Percentiles rank a stretch among this genome's conserved stretches.
Conservation (phyloP, 1,140 invertebrate genomes). For the Saccostrea cuccullata region DNA sequence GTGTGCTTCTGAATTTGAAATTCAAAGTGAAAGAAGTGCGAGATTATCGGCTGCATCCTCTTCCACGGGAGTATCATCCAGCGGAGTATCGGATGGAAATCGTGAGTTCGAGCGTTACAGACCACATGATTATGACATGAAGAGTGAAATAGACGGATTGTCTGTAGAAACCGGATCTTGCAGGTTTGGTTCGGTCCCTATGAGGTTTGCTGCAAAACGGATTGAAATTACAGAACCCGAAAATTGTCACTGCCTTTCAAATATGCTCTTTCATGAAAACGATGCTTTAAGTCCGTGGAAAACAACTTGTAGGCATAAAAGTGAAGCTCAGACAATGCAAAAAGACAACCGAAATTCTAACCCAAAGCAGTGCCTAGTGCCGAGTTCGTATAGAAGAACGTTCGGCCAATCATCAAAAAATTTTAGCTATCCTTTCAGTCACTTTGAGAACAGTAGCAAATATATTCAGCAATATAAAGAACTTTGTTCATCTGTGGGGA, state of each 20-base stretch:
- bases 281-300: slow-evolving; percentile 6
- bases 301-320: slow-evolving; percentile 5
- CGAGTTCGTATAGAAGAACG: neutral
- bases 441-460: slow-evolving; percentile 11
- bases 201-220: neutral
- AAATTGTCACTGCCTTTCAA: neutral
- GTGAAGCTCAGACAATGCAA: neutral
- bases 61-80: neutral
- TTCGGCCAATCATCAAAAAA: neutral
- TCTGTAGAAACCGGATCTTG: neutral
- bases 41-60: neutral
- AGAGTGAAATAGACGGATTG: slow-evolving; percentile 1
- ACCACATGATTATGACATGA: neutral
- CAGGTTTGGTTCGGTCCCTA: neutral
- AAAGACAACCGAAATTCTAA: neutral
- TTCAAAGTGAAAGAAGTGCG: neutral
- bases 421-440: neutral
- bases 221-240: neutral
- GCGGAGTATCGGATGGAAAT: neutral
- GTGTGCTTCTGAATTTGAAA: neutral
- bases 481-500: neutral
- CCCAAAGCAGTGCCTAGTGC: neutral
- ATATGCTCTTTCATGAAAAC: neutral
- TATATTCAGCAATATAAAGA: slow-evolving; percentile 32
- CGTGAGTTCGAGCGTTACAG: neutral